Evolutionary conservation across 2,888 invertebrate genomes (phyloP).

Genomic region (Flabesymbios commensalis): DNA sequence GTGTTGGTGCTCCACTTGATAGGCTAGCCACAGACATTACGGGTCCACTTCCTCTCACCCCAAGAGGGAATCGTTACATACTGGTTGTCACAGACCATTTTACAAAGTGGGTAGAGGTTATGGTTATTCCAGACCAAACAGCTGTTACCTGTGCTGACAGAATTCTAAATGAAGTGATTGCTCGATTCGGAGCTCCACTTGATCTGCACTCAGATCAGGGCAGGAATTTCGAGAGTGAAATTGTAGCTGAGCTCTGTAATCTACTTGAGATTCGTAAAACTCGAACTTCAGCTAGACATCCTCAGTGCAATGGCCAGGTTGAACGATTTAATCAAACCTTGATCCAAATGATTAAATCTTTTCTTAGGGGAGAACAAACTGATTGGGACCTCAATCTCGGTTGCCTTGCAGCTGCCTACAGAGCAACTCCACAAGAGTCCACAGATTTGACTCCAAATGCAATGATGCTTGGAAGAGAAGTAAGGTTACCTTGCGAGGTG

Average conservation of each 20-base stretch:
- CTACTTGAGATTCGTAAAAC: constrained; percentile 31
- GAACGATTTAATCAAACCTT: constrained; percentile 28
- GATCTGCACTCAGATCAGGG: constrained; percentile 32
- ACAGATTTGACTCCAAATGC: constrained; percentile 32
- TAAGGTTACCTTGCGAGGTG: constrained; percentile 25
- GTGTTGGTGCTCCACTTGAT: constrained; percentile 25
- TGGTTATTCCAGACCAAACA: constrained; percentile 28
- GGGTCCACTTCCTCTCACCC: constrained; percentile 28
- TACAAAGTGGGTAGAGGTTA: constrained; percentile 27
- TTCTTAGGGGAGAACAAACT: constrained; percentile 28
- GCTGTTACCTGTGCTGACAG: constrained; percentile 22
- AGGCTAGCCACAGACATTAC: constrained; percentile 26
- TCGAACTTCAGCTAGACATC: constrained; percentile 24
- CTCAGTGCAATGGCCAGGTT: constrained; percentile 25
- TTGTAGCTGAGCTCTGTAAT: constrained; percentile 34
- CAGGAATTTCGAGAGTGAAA: constrained; percentile 24
- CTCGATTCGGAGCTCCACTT: constrained; percentile 21
- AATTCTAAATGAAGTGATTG: constrained; percentile 30
- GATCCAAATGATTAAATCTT: constrained; percentile 24
- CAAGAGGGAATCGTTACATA: constrained; percentile 30
- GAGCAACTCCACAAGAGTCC: constrained; percentile 22
- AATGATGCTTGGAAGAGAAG: constrained; percentile 32
- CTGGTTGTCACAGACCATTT: constrained; percentile 32
- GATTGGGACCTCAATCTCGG: constrained; percentile 33
- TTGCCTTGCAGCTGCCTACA: constrained; percentile 28